Evolutionary conservation across 2,888 invertebrate species (phyloP).

Genomic region (Sminthurides aquaticus): DNA sequence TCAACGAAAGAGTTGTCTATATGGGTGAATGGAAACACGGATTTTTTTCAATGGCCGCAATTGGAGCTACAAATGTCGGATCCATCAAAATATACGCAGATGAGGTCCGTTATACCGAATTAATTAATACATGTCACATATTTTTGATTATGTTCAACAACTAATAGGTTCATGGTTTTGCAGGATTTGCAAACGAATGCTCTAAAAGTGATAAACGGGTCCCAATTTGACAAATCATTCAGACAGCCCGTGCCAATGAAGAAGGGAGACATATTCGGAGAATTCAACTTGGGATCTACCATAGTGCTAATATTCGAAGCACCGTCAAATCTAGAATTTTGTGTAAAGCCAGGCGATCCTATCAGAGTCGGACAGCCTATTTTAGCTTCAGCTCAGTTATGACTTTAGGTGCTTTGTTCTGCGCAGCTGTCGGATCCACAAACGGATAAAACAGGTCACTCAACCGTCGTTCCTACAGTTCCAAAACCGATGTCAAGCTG

Average conservation of each 20-base stretch:
- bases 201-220: conserved; percentile 24
- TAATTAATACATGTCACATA: background rate
- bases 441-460: no score
- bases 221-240: conserved; percentile 32
- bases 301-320: conserved; percentile 93
- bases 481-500: no score
- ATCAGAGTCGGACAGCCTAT: conserved; percentile 57
- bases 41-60: conserved; percentile 93
- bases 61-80: conserved; percentile 97
- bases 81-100: conserved; percentile 85
- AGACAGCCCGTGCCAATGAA: conserved; percentile 46
- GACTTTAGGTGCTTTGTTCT: no score
- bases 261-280: conserved; percentile 85
- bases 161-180: background rate
- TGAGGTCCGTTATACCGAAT: conserved; percentile 52
- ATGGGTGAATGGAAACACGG: conserved; percentile 86
- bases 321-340: conserved; percentile 71
- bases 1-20: conserved; percentile 90
- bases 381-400: background rate
- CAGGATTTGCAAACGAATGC: conserved; percentile 36
- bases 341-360: conserved; percentile 59
- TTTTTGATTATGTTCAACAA: no score
- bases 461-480: no score
- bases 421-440: no score
- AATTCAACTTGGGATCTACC: conserved; percentile 97